Conservation (phyloP, 1,140 invertebrate genomes). For the Calosoma granatense region DNA sequence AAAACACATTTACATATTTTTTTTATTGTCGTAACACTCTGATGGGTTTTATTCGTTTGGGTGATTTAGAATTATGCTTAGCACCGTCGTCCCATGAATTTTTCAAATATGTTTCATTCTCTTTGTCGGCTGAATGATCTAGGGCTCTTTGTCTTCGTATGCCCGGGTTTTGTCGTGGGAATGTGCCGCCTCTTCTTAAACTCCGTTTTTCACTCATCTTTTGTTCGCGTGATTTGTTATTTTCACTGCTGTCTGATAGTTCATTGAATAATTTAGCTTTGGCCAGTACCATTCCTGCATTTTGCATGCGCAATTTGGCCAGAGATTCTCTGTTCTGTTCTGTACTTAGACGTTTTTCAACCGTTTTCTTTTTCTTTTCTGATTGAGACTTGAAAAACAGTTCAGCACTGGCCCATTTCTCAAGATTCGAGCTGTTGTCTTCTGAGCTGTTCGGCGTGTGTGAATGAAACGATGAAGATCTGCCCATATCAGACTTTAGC, state of each 20-base stretch:
- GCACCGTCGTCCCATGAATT: not conserved
- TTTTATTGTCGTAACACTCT: not conserved
- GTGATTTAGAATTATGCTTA: not conserved
- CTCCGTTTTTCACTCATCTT: not conserved
- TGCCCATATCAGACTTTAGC: not conserved
- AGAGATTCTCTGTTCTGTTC: conserved; percentile 41
- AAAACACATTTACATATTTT: not conserved
- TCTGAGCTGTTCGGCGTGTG: conserved; percentile 3
- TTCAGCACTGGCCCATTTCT: conserved; percentile 19
- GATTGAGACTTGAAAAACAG: conserved; percentile 13
- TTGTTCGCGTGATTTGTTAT: not conserved
- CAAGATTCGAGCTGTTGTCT: conserved; percentile 13
- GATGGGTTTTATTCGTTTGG: not conserved
- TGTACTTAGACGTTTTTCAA: not conserved
- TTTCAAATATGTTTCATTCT: not conserved
- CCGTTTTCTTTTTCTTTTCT: not conserved
- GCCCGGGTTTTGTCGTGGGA: not conserved
- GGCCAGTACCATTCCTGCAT: conserved; percentile 56
- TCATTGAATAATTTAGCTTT: conserved; percentile 54
- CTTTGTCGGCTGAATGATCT: not conserved
- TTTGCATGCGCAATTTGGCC: conserved; percentile 48
- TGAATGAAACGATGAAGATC: not conserved
- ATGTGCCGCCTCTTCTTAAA: not conserved
- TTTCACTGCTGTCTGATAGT: conserved; percentile 23
- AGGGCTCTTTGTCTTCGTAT: not conserved